Percentiles rank a stretch among this genome's conserved stretches.
These are phyloP conservation scores for Gyps fulvus DNA, from an alignment of 2,113 vertebrate species.

Conservation along the genomic window DNA sequence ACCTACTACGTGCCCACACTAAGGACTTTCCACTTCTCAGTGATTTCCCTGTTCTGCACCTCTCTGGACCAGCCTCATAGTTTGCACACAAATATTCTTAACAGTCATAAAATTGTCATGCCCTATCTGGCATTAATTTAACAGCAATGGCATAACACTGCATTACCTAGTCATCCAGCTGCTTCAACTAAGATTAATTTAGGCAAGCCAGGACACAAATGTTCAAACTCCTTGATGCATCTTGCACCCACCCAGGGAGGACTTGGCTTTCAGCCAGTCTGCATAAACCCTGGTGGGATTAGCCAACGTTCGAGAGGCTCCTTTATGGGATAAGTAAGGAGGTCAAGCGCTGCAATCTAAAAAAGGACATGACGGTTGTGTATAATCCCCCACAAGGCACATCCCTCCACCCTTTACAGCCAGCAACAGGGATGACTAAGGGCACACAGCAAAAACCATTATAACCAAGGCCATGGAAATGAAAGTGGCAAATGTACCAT, in stretches of 20 bases:
- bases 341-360: background rate
- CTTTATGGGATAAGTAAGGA: background rate
- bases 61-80: background rate
- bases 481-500: background rate
- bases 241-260: background rate
- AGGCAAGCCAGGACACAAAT: background rate
- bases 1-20: rapidly evolving
- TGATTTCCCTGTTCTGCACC: background rate
- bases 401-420: background rate
- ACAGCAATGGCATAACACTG: background rate
- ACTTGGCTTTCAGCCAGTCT: background rate
- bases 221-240: background rate
- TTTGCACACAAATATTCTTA: background rate
- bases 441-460: background rate
- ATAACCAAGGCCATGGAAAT: background rate
- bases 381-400: background rate
- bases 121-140: background rate
- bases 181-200: background rate
- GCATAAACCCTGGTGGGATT: background rate
- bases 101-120: background rate
- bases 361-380: background rate
- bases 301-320: background rate
- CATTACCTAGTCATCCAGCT: background rate
- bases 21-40: background rate
- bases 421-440: background rate